phyloP scores from a whole-genome alignment of 2,113 vertebrate species.

The Copsychus sechellarum region DNA sequence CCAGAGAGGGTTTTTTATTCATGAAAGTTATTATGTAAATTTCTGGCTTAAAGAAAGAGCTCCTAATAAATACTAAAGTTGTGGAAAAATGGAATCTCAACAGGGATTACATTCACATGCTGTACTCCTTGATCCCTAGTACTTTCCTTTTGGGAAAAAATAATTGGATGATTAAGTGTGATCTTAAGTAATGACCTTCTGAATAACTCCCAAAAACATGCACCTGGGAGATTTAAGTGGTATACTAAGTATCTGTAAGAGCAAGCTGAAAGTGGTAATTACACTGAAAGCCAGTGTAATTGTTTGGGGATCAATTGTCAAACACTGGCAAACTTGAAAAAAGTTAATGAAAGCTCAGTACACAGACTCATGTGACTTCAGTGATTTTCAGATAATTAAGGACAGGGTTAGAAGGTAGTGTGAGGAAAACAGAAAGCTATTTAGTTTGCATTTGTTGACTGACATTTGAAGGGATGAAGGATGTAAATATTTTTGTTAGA shows the following conservation, averaged over 20 bases:
- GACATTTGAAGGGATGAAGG: neutral
- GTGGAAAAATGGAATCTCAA: constrained; percentile 16
- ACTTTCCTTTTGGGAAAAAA: constrained; percentile 16
- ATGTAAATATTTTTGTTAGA: neutral
- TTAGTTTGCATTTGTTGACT: neutral
- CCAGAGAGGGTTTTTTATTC: neutral
- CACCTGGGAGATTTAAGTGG: constrained; percentile 38
- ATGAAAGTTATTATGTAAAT: neutral
- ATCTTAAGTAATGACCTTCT: constrained; percentile 49
- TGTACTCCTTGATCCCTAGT: neutral
- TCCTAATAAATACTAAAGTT: neutral
- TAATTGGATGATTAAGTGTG: constrained; percentile 45
- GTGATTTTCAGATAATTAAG: constrained; percentile 31
- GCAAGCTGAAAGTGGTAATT: constrained; percentile 38
- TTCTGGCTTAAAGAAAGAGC: neutral
- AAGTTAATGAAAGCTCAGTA: constrained; percentile 16
- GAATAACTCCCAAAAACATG: constrained; percentile 22
- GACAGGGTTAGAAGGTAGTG: neutral
- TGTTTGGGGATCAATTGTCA: constrained; percentile 60
- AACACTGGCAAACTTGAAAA: constrained; percentile 11
- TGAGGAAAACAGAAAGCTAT: constrained; percentile 2
- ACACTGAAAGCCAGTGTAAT: constrained; percentile 25
- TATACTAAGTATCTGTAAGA: constrained; percentile 19
- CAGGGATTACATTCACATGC: neutral
- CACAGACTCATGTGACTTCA: neutral